Evolutionary conservation across 35 echinoderm and acorn worm species (phyloP), one percentile per base, ranked within the genome.

Genomic region (Lytechinus pictus): DNA sequence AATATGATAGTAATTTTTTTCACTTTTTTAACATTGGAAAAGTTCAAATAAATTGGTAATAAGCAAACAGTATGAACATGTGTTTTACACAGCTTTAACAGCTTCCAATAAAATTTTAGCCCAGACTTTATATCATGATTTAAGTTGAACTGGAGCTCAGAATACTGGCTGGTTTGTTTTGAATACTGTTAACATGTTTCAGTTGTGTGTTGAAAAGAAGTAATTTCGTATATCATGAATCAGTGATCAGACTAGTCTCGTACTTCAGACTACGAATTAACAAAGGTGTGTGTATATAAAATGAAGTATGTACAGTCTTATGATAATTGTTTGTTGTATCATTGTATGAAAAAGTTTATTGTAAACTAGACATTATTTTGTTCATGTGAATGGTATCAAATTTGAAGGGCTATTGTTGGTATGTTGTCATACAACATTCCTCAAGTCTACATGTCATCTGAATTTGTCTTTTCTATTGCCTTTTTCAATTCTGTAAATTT

Each of bases 401-500:
- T 79, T 24, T 79, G 66, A 79, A 79, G 66, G 66, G 19, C 66
- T n/a, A 16, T 7, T 24, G 21, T 24, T 79, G 66, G 66, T 79
- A 79, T 79, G 66, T 79, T 79, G 66, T 79, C 4, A 79, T 79
- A 79, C 66, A 79, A 24, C 66, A 79, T 79, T 79, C 66, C 66
- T 24, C 19, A 79, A 79, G 21, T 79, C 16, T 7, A 24, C 6
- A 79, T 79, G 19, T 16, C 66, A 79, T 79, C 66, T 79, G 8
- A 79, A 24, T 24, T 19, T 16, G 19, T 6, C n/a, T 79, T 79
- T 79, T 79, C 16, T 79, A 79, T 79, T 79, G 66, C 66, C 66
- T 79, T 79, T 79, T 79, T 79, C 66, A 79, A 79, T 24, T 79
- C 66, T 79, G 66, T 79, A 79, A 19, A 79, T 79, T 79, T 79